These are phyloP conservation scores for Apolygus lucorum DNA, from an alignment of 1,140 invertebrate genomes.

Conservation along the genomic window DNA sequence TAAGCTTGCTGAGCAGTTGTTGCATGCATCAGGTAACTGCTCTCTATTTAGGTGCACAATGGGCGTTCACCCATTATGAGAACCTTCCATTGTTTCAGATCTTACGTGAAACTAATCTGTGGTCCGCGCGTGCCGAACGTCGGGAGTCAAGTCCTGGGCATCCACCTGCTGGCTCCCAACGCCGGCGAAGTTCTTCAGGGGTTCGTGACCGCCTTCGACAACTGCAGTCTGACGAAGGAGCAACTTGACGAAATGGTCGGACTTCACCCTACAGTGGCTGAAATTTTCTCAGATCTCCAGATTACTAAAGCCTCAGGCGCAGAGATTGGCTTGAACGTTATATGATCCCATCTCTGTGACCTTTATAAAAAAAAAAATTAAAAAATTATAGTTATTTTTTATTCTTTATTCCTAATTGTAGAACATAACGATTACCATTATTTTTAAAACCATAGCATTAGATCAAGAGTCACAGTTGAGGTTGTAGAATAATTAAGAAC, in stretches of 20 bases:
- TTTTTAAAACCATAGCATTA: too few species aligned
- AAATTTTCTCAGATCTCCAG: not conserved
- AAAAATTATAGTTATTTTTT: too few species aligned
- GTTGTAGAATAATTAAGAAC: too few species aligned
- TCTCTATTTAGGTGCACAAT: too few species aligned
- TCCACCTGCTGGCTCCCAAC: not conserved
- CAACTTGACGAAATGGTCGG: not conserved
- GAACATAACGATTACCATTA: too few species aligned
- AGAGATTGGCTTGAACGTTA: not conserved
- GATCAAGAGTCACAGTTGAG: too few species aligned
- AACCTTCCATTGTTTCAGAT: not conserved
- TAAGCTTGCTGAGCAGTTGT: too few species aligned
- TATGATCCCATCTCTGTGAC: too few species aligned
- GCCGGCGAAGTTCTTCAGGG: constrained; percentile 7
- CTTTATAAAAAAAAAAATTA: too few species aligned
- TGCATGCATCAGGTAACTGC: too few species aligned
- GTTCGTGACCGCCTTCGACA: not conserved
- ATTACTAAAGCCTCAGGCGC: not conserved
- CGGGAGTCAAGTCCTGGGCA: not conserved
- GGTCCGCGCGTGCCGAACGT: not conserved
- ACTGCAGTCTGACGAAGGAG: not conserved
- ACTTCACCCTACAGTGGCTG: not conserved
- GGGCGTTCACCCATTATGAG: too few species aligned
- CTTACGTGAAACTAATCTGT: not conserved
- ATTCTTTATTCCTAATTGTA: too few species aligned